A percentile compares a stretch with the other conserved stretches of the same genome.
phyloP scores from a whole-genome alignment of 2,797 vertebrate genomes.

The Anableps anableps region DNA sequence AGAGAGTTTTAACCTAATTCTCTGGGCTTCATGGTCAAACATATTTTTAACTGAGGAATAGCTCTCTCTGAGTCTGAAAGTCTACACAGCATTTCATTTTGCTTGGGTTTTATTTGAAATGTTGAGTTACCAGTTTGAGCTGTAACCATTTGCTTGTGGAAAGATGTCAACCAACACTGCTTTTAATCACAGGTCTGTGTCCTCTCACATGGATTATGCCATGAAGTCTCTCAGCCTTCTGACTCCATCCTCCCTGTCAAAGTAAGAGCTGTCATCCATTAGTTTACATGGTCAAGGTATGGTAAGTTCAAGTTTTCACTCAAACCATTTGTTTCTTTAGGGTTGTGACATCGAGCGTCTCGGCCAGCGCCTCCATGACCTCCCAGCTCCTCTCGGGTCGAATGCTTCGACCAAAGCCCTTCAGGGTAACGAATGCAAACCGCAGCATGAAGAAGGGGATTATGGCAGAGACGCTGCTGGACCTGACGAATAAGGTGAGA shows the following conservation, averaged over 20 bases:
- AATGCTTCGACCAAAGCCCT: slow-evolving; percentile 75
- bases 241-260: slow-evolving; percentile 85
- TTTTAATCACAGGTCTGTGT: slow-evolving; percentile 27
- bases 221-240: slow-evolving; percentile 90
- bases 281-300: neutral
- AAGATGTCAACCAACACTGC: neutral
- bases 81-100: neutral
- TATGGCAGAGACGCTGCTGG: slow-evolving; percentile 81
- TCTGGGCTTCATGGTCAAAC: neutral
- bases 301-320: neutral
- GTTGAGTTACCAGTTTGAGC: neutral
- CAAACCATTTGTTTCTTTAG: slow-evolving; percentile 41
- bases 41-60: neutral
- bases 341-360: slow-evolving; percentile 76
- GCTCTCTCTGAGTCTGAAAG: neutral
- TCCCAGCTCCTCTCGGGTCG: slow-evolving; percentile 83
- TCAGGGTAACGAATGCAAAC: slow-evolving; percentile 83
- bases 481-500: slow-evolving; percentile 88
- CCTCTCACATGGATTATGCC: slow-evolving; percentile 88
- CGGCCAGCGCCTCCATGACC: slow-evolving; percentile 85
- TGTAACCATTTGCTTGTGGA: neutral
- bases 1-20: neutral
- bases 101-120: neutral
- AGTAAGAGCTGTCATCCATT: slow-evolving; percentile 77
- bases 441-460: slow-evolving; percentile 90